Conservation (phyloP, 2,888 invertebrate genomes). For the Epirrita christyi region DNA sequence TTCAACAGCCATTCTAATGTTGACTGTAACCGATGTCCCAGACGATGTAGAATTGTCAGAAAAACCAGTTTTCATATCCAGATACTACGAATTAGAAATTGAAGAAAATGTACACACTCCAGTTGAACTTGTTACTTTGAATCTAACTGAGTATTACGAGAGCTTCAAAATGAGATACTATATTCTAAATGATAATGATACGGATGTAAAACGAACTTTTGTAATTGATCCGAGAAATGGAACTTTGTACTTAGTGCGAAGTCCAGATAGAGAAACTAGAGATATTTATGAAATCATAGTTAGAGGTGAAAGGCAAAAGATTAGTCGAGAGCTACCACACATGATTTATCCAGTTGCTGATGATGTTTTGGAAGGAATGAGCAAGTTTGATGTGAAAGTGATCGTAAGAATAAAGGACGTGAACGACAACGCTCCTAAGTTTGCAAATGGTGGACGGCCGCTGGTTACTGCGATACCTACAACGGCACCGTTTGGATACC, state of each 20-base stretch:
- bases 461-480: slow-evolving; percentile 93
- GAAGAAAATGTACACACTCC: slow-evolving; percentile 93
- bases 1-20: slow-evolving; percentile 89
- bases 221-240: slow-evolving; percentile 91
- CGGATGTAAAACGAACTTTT: slow-evolving; percentile 86
- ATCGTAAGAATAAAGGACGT: slow-evolving; percentile 91
- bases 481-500: slow-evolving; percentile 92
- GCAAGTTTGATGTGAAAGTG: slow-evolving; percentile 91
- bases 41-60: slow-evolving; percentile 81
- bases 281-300: slow-evolving; percentile 86
- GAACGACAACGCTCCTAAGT: slow-evolving; percentile 93
- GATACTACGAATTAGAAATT: slow-evolving; percentile 93
- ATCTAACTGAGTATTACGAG: slow-evolving; percentile 88
- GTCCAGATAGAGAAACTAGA: slow-evolving; percentile 90
- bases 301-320: slow-evolving; percentile 82
- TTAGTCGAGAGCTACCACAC: slow-evolving; percentile 88
- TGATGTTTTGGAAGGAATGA: slow-evolving; percentile 89
- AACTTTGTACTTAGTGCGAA: slow-evolving; percentile 88
- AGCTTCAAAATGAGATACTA: slow-evolving; percentile 87
- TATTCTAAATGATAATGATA: slow-evolving; percentile 85
- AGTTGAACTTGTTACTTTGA: slow-evolving; percentile 89
- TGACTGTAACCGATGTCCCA: slow-evolving; percentile 88
- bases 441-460: slow-evolving; percentile 90
- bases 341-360: slow-evolving; percentile 91
- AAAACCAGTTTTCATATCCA: slow-evolving; percentile 85